Evolutionary conservation across 2,888 invertebrate genomes (phyloP).

Genomic region (Drosophila conformis): DNA sequence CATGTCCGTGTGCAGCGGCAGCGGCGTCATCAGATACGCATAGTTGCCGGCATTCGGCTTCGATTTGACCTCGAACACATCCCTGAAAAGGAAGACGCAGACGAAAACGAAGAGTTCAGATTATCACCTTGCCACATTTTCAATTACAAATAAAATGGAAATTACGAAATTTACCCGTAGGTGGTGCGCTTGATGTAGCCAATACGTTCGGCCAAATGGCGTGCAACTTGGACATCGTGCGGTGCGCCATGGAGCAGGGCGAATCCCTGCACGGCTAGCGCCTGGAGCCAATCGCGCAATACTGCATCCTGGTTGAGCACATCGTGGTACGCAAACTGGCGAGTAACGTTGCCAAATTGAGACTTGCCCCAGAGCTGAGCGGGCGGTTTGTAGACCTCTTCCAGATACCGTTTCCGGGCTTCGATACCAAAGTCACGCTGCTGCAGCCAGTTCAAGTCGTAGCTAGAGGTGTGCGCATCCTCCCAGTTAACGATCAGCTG

Average conservation of each 20-base stretch:
- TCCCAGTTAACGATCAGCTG: conserved; percentile 86
- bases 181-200: conserved; percentile 90
- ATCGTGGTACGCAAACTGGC: conserved; percentile 86
- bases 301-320: conserved; percentile 85
- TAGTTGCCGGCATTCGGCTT: conserved; percentile 90
- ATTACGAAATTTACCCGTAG: conserved; percentile 87
- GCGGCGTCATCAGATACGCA: conserved; percentile 88
- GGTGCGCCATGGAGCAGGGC: conserved; percentile 88
- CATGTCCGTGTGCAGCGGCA: conserved; percentile 90
- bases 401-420: conserved; percentile 85
- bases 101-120: background rate
- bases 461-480: conserved; percentile 87
- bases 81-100: conserved; percentile 78
- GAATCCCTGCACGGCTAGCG: conserved; percentile 88
- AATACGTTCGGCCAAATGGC: conserved; percentile 87
- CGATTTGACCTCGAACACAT: conserved; percentile 88
- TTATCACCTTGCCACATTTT: background rate
- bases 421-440: conserved; percentile 86
- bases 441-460: conserved; percentile 87
- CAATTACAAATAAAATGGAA: background rate
- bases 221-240: conserved; percentile 85
- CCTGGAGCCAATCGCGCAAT: conserved; percentile 87
- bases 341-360: conserved; percentile 85
- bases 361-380: conserved; percentile 86
- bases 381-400: conserved; percentile 86